phyloP scores from a whole-genome alignment of 2,888 invertebrate genomes.

The Subacronicta megacephala region DNA sequence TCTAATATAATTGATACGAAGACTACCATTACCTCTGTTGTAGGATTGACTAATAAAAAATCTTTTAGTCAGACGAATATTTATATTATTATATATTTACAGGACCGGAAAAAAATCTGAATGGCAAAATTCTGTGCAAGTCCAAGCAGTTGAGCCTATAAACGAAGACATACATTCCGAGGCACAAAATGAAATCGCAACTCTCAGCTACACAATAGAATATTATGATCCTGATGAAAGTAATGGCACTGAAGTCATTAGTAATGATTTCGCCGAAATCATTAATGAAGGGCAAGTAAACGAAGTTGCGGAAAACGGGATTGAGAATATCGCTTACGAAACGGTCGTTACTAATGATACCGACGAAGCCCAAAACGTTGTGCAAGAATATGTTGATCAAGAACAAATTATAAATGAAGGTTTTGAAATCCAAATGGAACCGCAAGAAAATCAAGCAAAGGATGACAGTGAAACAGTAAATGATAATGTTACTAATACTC shows the following conservation, averaged over 20 bases:
- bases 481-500: constrained; percentile 18
- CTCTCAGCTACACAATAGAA: constrained; percentile 37
- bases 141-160: constrained; percentile 21
- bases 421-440: constrained; percentile 16
- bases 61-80: too few relatives aligned
- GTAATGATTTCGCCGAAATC: constrained; percentile 29
- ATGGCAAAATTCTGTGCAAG: constrained; percentile 12
- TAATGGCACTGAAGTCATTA: constrained; percentile 23
- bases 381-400: constrained; percentile 31
- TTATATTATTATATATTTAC: too few relatives aligned
- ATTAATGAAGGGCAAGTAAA: constrained; percentile 18
- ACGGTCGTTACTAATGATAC: constrained; percentile 47
- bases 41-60: too few relatives aligned
- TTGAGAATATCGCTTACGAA: constrained; percentile 51
- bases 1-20: too few relatives aligned
- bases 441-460: constrained; percentile 20
- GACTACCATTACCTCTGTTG: too few relatives aligned
- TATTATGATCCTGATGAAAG: constrained; percentile 33
- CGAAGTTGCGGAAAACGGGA: constrained; percentile 26
- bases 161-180: constrained; percentile 19
- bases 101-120: constrained; percentile 16
- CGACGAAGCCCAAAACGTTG: constrained; percentile 20
- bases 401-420: constrained; percentile 18
- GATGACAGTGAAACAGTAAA: constrained; percentile 22
- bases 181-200: constrained; percentile 31